A percentile compares a stretch with the other conserved stretches of the same genome.
Evolutionary conservation across 2,797 vertebrate genomes (phyloP).

Genomic region (Paramormyrops hopkinsi): DNA sequence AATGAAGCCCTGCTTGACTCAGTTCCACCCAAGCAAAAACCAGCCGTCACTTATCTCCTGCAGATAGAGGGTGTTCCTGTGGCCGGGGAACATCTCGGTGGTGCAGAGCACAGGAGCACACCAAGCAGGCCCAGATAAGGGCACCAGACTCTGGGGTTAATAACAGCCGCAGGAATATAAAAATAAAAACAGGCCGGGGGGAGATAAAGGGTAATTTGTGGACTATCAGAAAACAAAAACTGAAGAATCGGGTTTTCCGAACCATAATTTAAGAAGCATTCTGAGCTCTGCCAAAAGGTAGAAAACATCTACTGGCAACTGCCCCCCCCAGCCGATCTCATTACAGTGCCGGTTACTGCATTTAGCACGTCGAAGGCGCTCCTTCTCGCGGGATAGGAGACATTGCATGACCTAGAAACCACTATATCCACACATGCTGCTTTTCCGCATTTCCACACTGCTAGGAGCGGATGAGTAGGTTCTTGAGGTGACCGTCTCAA

Average conservation of each 20-base stretch:
- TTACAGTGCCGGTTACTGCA: constrained; percentile 38
- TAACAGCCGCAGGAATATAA: background rate
- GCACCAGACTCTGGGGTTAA: background rate
- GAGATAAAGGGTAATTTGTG: background rate
- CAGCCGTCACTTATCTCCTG: background rate
- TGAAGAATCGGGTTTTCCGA: background rate
- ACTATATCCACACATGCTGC: constrained; percentile 32
- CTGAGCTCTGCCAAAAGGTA: background rate
- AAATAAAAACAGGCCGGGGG: background rate
- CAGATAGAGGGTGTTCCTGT: background rate
- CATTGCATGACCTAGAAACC: constrained; percentile 57
- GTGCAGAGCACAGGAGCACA: background rate
- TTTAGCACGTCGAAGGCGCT: constrained; percentile 39
- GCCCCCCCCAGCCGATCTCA: constrained; percentile 25
- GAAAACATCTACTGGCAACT: constrained; percentile 10
- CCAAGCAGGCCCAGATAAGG: background rate
- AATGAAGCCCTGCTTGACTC: constrained; percentile 14
- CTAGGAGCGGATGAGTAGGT: background rate
- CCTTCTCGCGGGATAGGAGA: constrained; percentile 15
- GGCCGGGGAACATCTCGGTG: background rate
- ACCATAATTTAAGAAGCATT: background rate
- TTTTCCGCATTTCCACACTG: constrained; percentile 14
- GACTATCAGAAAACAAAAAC: background rate
- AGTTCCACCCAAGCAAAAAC: background rate
- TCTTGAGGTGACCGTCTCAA: background rate